Evolutionary conservation across 2,113 vertebrate genomes (phyloP).

Genomic region (Nothocercus nigrocapillus): DNA sequence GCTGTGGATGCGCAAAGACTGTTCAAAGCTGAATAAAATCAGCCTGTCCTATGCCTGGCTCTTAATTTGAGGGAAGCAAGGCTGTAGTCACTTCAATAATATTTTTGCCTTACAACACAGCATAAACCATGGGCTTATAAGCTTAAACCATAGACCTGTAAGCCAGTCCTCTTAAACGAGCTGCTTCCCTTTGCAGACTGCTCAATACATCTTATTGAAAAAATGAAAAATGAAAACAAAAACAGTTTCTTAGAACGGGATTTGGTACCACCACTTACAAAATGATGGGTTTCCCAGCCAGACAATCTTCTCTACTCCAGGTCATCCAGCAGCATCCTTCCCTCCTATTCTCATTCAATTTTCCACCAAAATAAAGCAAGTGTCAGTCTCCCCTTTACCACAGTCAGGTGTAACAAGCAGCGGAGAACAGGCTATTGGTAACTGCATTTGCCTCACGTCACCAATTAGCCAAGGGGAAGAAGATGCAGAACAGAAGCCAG

Average conservation of each 20-base stretch:
- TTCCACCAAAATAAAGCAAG: conserved; percentile 28
- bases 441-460: conserved; percentile 28
- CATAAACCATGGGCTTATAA: background rate
- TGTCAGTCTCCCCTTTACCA: conserved; percentile 55
- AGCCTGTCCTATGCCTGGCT: background rate
- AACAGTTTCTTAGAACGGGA: background rate
- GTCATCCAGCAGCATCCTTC: background rate
- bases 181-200: background rate
- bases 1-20: background rate
- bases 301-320: background rate
- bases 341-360: background rate
- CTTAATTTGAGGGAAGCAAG: background rate
- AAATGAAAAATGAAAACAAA: background rate
- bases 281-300: background rate
- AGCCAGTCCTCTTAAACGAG: background rate
- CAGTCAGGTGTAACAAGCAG: background rate
- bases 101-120: background rate
- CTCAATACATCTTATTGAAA: background rate
- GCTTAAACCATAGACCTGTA: no score
- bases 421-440: conserved; percentile 33
- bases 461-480: conserved; percentile 56
- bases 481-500: conserved; percentile 3
- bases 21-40: background rate
- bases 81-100: background rate
- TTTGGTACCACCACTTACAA: background rate